Conservation (phyloP, 2,113 vertebrate genomes). For the Columbina picui region DNA sequence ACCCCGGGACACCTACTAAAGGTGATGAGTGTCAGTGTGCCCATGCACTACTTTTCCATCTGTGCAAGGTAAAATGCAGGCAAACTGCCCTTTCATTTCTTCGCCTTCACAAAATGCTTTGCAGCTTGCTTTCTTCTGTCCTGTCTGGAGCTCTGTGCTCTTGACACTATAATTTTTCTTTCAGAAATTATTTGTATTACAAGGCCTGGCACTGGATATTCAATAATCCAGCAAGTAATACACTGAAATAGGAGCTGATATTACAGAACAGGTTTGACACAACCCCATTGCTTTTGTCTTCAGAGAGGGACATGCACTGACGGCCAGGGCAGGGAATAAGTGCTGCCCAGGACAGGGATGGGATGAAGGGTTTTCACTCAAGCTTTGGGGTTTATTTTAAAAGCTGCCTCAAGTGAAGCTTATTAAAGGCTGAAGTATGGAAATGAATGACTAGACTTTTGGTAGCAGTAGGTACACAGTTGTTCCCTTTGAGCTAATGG, state of each 20-base stretch:
- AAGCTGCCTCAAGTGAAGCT: not conserved
- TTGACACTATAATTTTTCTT: not conserved
- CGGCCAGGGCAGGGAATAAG: not conserved
- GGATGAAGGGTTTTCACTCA: not conserved
- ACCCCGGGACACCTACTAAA: constrained; percentile 19
- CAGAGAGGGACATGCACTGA: not conserved
- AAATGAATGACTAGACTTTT: rapidly evolving
- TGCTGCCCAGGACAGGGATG: not conserved
- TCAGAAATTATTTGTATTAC: not conserved
- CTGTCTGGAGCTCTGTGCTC: not conserved
- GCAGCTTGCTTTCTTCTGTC: not conserved
- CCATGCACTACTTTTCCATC: not conserved
- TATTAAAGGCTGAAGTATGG: not conserved
- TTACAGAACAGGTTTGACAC: not conserved
- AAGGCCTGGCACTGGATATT: not conserved
- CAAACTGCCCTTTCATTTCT: constrained; percentile 14
- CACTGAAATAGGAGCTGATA: not conserved
- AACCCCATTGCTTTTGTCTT: not conserved
- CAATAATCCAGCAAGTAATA: not conserved
- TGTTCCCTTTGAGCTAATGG: not conserved
- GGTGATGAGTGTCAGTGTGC: not conserved
- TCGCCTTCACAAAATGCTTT: not conserved
- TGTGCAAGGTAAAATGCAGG: constrained; percentile 1
- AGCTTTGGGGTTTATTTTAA: not conserved
- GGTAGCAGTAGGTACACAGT: not conserved